Conservation (phyloP, 2,797 vertebrate species). For the Catharus ustulatus region DNA sequence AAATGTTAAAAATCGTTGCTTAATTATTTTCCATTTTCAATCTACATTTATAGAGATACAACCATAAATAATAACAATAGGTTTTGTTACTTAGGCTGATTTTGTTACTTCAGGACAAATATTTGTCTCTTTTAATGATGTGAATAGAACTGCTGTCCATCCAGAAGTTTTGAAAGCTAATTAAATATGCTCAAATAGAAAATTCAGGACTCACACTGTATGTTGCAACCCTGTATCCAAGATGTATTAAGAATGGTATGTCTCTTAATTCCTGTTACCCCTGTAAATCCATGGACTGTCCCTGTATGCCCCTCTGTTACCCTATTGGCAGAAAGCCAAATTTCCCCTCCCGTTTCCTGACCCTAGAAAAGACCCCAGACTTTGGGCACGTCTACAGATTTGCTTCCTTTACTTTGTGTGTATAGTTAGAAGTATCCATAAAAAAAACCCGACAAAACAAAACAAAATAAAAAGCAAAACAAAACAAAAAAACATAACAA, state of each 20-base stretch:
- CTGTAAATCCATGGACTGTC: no score
- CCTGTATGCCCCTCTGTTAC: no score
- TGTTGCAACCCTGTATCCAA: no score
- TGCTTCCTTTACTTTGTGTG: not conserved
- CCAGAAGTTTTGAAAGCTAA: not conserved
- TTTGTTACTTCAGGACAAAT: not conserved
- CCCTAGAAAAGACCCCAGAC: no score
- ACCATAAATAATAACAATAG: not conserved
- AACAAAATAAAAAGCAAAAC: not conserved
- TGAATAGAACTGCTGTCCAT: not conserved
- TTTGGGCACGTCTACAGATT: not conserved
- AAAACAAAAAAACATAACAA: accelerated
- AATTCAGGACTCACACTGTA: not conserved
- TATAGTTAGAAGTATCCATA: not conserved
- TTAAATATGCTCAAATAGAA: not conserved
- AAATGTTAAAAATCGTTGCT: not conserved
- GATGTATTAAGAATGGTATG: no score
- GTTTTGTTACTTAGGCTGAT: not conserved
- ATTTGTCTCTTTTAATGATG: not conserved
- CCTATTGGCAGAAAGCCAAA: no score
- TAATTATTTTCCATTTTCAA: not conserved
- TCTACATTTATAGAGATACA: not conserved
- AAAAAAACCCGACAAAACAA: not conserved
- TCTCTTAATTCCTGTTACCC: no score
- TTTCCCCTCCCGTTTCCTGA: no score